phyloP scores from a whole-genome alignment of 2,888 invertebrate species.

The Acrobasis suavella region DNA sequence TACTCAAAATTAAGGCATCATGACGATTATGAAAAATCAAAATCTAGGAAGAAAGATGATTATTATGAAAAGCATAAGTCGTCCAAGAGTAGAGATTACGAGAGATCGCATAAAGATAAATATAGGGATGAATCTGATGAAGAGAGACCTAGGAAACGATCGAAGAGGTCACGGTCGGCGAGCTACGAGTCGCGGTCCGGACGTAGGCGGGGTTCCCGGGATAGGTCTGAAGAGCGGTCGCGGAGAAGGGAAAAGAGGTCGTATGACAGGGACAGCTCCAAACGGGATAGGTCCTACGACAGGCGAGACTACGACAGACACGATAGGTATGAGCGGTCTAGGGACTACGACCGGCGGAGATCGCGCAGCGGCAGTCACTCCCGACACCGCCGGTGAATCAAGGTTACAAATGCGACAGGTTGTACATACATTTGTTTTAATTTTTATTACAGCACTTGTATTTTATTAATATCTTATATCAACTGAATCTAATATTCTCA shows the following conservation, averaged over 20 bases:
- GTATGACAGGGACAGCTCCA: conserved; percentile 54
- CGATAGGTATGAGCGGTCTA: conserved; percentile 77
- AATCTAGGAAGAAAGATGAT: conserved; percentile 56
- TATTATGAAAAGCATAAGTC: conserved; percentile 60
- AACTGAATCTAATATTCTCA: too few species aligned
- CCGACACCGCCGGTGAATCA: conserved; percentile 72
- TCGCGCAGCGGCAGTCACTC: conserved; percentile 63
- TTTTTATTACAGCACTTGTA: conserved; percentile 15
- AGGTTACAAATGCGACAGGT: conserved; percentile 70
- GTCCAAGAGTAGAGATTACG: conserved; percentile 58
- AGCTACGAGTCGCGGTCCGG: conserved; percentile 63
- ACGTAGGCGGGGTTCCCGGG: conserved; percentile 48
- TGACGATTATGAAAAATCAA: conserved; percentile 54
- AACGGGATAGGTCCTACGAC: conserved; percentile 55
- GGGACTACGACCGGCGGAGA: conserved; percentile 66
- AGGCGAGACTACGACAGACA: conserved; percentile 52
- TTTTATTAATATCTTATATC: too few species aligned
- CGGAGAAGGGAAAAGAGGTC: conserved; percentile 55
- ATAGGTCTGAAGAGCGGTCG: conserved; percentile 53
- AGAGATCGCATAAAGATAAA: conserved; percentile 55
- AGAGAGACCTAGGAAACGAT: conserved; percentile 60
- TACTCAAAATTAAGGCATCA: conserved; percentile 51
- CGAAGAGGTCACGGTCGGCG: conserved; percentile 62
- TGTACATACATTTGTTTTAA: conserved; percentile 52
- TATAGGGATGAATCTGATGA: conserved; percentile 70